A percentile compares a stretch with the other conserved stretches of the same genome.
These are phyloP conservation scores for Petrolisthes manimaculis DNA, from an alignment of 2,888 invertebrate species.

Conservation along the genomic window DNA sequence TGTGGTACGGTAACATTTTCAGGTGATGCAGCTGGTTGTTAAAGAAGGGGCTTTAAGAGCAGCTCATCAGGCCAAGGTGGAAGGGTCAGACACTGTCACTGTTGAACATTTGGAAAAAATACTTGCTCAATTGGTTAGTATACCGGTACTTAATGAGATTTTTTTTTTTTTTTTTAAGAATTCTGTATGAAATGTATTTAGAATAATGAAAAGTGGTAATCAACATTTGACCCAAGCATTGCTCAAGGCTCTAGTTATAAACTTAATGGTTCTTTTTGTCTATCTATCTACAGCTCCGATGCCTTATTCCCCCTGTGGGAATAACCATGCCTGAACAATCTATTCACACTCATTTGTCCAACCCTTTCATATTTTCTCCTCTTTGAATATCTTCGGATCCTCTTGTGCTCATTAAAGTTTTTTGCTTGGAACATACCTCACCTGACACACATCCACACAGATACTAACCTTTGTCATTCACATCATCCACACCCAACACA, in stretches of 20 bases:
- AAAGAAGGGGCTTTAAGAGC: constrained; percentile 45
- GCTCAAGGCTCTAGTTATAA: neutral
- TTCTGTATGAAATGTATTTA: neutral
- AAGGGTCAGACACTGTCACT: constrained; percentile 38
- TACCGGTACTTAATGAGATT: neutral
- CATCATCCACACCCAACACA: no score
- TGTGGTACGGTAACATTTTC: no score
- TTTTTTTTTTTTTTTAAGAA: neutral
- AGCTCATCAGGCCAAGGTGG: constrained; percentile 46
- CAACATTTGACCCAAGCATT: neutral
- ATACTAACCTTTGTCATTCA: no score
- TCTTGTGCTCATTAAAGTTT: no score
- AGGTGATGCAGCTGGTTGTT: constrained; percentile 36
- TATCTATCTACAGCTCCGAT: no score
- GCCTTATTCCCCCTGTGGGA: no score
- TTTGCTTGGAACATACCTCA: no score
- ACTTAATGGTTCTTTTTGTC: neutral
- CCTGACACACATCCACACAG: no score
- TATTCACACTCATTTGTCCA: no score
- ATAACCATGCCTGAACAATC: no score
- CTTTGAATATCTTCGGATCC: no score
- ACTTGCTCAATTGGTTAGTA: constrained; percentile 44
- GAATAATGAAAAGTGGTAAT: neutral
- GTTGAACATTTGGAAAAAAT: constrained; percentile 49
- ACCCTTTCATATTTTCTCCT: no score